Conservation (phyloP, 1,140 invertebrate genomes). For the Drosophila pseudoananassae region DNA sequence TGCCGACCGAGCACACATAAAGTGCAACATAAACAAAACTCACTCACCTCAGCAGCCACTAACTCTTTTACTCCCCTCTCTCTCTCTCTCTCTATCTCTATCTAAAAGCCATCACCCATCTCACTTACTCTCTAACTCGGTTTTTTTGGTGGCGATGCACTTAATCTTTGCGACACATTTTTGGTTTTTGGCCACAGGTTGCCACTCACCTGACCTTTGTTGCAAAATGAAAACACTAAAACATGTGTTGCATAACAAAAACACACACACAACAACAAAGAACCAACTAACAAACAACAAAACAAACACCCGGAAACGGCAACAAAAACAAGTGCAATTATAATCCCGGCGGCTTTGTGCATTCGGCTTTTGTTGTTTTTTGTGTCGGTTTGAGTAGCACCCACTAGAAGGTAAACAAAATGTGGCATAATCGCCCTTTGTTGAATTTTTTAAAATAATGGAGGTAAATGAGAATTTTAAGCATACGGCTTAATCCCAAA, state of each 20-base stretch:
- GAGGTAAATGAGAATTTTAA: not conserved
- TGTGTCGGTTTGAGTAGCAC: slow-evolving; percentile 40
- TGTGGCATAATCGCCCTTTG: slow-evolving; percentile 25
- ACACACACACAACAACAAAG: slow-evolving; percentile 7
- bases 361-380: slow-evolving; percentile 5
- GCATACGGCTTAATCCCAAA: not conserved
- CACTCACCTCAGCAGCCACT: slow-evolving; percentile 13
- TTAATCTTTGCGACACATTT: slow-evolving; percentile 71
- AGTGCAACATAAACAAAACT: slow-evolving; percentile 78
- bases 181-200: slow-evolving; percentile 57
- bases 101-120: slow-evolving; percentile 6
- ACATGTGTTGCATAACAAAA: slow-evolving; percentile 49
- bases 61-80: slow-evolving; percentile 2
- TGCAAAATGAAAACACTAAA: slow-evolving; percentile 40
- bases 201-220: slow-evolving; percentile 55
- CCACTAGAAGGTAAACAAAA: slow-evolving; percentile 20
- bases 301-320: slow-evolving; percentile 7
- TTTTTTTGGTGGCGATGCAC: slow-evolving; percentile 38
- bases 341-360: slow-evolving; percentile 42
- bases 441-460: slow-evolving; percentile 19
- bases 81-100: too few relatives aligned
- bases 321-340: slow-evolving; percentile 45
- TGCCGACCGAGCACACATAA: slow-evolving; percentile 27
- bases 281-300: slow-evolving; percentile 26
- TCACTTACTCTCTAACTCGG: slow-evolving; percentile 22